Base-by-base conservation (phyloP, 2,113 vertebrate genomes). In the Phocoena phocoena region DNA sequence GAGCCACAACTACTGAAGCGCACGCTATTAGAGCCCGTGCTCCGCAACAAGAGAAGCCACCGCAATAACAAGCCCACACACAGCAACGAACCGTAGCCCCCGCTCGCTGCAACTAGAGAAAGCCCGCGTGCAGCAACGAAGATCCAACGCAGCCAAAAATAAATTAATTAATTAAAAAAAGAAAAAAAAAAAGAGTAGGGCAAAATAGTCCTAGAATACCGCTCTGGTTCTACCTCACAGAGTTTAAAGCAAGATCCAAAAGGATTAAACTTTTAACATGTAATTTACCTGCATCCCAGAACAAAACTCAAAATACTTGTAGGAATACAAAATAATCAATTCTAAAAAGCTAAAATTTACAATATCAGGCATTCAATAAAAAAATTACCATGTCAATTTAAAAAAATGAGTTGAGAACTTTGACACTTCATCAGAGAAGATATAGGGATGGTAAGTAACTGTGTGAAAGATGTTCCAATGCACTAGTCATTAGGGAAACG, bases 271-370 rank as follows among this genome's bases (percentile, higher is more conserved):
- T 17, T 79, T 92, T 80, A 53, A 44, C 20, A 17, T 26, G 2
- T 41, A 70, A 65, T 70, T 92, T 63, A 65, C 53, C 8, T 15
- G 12, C 1, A 50, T 17, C 44, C 44, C 31, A 65, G 26, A 58
- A 84, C n/a, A 55, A 88, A 93, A 76, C 6, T 88, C 20, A 91
- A 97, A 62, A 58, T 88, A 80, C 67, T 65, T 96, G 18, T 53
- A 67, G 63, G 2, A 76, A 76, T 28, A 81, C 7, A 71, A 53
- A 74, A 62, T 23, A 93, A 25, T 21, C 0, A 60, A 28, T 90
- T 79, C 28, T 53, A 50, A 63, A 87, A 95, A 88, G 70, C 44
- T 88, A 88, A 95, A 83, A 77, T 83, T 80, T 88, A 68, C 3
- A 85, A 9, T 53, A 5, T 44, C 15, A 60, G 44, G 21, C n/a